phyloP scores from a whole-genome alignment of 2,113 vertebrate species.

The Trachemys scripta region DNA sequence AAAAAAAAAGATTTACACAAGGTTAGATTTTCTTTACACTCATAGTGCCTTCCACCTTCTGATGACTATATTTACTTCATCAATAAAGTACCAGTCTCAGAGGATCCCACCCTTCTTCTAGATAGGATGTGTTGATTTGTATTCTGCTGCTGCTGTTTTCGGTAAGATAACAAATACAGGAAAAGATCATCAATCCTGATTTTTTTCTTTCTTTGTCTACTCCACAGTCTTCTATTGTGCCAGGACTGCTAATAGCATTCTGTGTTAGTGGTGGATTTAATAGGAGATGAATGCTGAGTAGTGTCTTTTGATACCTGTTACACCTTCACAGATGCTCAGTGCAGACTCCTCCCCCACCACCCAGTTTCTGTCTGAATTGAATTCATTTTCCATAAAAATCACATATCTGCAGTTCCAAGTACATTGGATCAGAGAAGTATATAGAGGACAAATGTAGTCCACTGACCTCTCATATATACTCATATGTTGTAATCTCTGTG shows the following conservation, averaged over 20 bases:
- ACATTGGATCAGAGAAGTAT: conserved; percentile 10
- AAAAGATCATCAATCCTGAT: conserved; percentile 70
- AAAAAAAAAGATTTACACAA: neutral
- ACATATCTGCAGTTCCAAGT: conserved; percentile 51
- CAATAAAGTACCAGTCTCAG: neutral
- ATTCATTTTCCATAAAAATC: conserved; percentile 44
- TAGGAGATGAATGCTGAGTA: conserved; percentile 49
- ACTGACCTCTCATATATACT: neutral
- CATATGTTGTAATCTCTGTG: neutral
- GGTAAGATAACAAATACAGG: conserved; percentile 72
- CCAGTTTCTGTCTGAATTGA: conserved; percentile 5
- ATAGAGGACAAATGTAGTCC: conserved; percentile 14
- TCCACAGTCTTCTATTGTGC: conserved; percentile 55
- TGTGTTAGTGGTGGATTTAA: conserved; percentile 55
- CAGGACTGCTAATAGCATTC: conserved; percentile 61
- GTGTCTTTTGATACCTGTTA: conserved; percentile 59
- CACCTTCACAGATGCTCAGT: neutral
- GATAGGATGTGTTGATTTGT: conserved; percentile 55
- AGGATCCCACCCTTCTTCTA: conserved; percentile 11
- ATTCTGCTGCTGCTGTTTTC: conserved; percentile 56
- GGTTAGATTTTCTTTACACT: conserved; percentile 3
- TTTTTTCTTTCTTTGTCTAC: conserved; percentile 61
- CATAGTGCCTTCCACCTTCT: neutral
- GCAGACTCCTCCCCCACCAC: neutral
- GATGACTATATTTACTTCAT: conserved; percentile 7